Conservation (phyloP, 2,797 vertebrate species). For the Ctenopoma multispine region DNA sequence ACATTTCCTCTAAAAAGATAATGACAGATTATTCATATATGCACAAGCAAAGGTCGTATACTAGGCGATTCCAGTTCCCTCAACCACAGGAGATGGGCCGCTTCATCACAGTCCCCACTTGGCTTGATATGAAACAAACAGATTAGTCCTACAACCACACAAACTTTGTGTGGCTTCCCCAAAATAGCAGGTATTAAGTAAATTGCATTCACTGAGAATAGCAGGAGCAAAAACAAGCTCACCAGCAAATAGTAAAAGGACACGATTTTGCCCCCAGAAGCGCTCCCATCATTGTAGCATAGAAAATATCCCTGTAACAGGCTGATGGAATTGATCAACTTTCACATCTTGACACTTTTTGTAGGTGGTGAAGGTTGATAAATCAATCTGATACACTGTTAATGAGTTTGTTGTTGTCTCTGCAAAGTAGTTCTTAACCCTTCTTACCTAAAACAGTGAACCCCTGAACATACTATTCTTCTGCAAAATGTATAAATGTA, state of each 20-base stretch:
- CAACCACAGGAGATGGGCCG: background rate
- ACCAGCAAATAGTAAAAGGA: conserved; percentile 1
- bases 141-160: background rate
- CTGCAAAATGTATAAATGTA: conserved; percentile 13
- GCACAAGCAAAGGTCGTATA: background rate
- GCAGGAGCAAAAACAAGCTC: background rate
- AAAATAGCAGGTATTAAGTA: background rate
- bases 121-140: conserved; percentile 4
- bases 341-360: no score
- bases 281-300: background rate
- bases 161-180: background rate
- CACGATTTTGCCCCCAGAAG: background rate
- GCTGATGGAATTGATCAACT: no score
- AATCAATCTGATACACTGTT: background rate
- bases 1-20: background rate
- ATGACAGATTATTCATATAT: conserved; percentile 8
- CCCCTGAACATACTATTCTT: background rate
- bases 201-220: background rate
- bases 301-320: no score
- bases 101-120: conserved; percentile 3
- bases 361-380: no score
- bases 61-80: conserved; percentile 17
- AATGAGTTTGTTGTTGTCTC: background rate
- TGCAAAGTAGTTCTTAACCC: background rate
- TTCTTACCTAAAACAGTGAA: background rate